A percentile compares a stretch with the other conserved stretches of the same genome.
phyloP scores from a whole-genome alignment of 1,140 invertebrate genomes.

The Pararge aegeria region DNA sequence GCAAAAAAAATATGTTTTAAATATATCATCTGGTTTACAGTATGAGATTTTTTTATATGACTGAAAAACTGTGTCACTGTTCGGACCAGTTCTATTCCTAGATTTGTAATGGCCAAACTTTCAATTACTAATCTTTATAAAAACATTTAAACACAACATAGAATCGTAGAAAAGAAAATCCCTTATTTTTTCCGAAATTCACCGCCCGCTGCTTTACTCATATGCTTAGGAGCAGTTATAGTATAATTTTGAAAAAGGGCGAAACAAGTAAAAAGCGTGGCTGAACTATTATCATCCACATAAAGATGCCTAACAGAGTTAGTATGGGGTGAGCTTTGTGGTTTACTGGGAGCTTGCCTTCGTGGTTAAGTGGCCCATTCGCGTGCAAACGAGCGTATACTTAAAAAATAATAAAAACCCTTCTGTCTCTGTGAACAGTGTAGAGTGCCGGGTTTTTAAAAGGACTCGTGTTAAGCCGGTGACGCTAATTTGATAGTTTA shows the following conservation, averaged over 20 bases:
- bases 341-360: slow-evolving; percentile 55
- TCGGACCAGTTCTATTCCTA: too few relatives aligned
- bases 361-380: slow-evolving; percentile 80
- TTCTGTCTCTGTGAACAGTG: slow-evolving; percentile 43
- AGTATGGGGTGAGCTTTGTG: slow-evolving; percentile 53
- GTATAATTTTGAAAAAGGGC: slow-evolving; percentile 13
- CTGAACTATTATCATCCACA: slow-evolving; percentile 65
- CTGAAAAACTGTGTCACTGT: too few relatives aligned
- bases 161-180: too few relatives aligned
- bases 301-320: slow-evolving; percentile 67
- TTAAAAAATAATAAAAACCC: slow-evolving; percentile 78
- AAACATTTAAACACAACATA: too few relatives aligned
- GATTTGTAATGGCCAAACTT: too few relatives aligned
- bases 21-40: too few relatives aligned
- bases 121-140: too few relatives aligned
- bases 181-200: too few relatives aligned
- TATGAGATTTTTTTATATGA: too few relatives aligned
- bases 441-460: slow-evolving; percentile 17
- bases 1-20: too few relatives aligned
- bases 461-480: slow-evolving; percentile 24
- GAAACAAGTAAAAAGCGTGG: slow-evolving; percentile 74
- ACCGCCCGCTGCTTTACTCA: too few relatives aligned
- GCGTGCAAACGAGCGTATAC: slow-evolving; percentile 79
- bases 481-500: slow-evolving; percentile 21
- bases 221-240: neutral